These are phyloP conservation scores for Deilephila porcellus DNA, from an alignment of 2,888 invertebrate species.

Conservation along the genomic window DNA sequence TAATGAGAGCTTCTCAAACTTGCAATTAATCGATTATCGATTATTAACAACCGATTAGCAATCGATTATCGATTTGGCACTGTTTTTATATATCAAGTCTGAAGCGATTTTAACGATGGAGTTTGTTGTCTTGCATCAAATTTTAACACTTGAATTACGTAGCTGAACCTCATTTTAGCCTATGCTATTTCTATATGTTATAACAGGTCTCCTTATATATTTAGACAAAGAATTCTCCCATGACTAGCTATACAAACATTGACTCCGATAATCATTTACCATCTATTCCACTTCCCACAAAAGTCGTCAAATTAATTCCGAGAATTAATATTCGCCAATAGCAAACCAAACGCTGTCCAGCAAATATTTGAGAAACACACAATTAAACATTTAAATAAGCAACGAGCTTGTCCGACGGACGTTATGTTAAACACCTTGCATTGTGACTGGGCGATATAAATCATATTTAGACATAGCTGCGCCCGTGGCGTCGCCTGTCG, in stretches of 20 bases:
- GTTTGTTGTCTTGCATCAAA: too few species aligned
- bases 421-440: slow-evolving; percentile 25
- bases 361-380: slow-evolving; percentile 10
- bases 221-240: too few species aligned
- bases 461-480: slow-evolving; percentile 20
- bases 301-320: neutral
- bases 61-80: neutral
- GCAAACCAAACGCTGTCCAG: neutral
- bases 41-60: neutral
- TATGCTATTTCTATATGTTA: too few species aligned
- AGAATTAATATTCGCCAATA: neutral
- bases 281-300: neutral
- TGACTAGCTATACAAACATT: too few species aligned
- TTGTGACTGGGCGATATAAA: slow-evolving; percentile 27
- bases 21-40: slow-evolving; percentile 1
- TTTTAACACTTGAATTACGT: too few species aligned
- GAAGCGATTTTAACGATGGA: too few species aligned
- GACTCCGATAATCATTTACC: too few species aligned
- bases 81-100: neutral
- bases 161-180: too few species aligned
- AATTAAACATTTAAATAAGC: slow-evolving; percentile 29
- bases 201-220: too few species aligned
- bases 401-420: slow-evolving; percentile 21
- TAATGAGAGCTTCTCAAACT: slow-evolving; percentile 28
- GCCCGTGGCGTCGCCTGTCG: slow-evolving; percentile 32